A percentile compares a stretch with the other conserved stretches of the same genome.
Evolutionary conservation across 2,888 invertebrate genomes (phyloP).

Genomic region (Oxycera nigricornis): DNA sequence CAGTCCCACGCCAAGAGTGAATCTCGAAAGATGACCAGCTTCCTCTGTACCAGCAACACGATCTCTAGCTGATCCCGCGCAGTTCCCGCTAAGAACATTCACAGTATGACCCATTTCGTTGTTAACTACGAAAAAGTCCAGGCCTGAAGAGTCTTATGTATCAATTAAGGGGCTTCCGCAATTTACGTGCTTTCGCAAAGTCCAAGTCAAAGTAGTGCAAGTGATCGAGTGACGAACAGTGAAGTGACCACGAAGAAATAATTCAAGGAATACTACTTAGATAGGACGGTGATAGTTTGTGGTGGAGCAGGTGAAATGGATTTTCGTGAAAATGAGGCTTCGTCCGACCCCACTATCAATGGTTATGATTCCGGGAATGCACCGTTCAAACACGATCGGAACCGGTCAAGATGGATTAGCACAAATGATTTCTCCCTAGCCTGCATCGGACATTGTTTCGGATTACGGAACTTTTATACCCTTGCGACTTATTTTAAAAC

Average conservation of each 20-base stretch:
- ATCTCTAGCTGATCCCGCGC: not conserved
- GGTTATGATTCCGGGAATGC: constrained; percentile 1
- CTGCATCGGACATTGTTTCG: constrained; percentile 15
- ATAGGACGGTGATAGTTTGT: not conserved
- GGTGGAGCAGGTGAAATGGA: not conserved
- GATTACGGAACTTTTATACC: constrained; percentile 15
- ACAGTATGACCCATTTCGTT: not conserved
- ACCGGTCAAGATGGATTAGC: constrained; percentile 1
- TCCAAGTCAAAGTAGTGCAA: not conserved
- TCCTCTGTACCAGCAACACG: not conserved
- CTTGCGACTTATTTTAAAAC: constrained; percentile 1
- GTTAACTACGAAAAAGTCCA: not conserved
- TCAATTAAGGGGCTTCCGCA: constrained; percentile 22
- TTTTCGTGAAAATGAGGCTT: not conserved
- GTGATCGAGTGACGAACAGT: not conserved
- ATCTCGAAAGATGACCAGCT: not conserved
- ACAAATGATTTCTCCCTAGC: constrained; percentile 11
- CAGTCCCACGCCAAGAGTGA: not conserved
- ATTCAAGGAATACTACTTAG: not conserved
- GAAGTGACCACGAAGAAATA: not conserved
- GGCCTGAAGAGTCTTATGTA: not conserved
- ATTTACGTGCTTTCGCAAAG: too few relatives aligned
- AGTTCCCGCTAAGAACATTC: not conserved
- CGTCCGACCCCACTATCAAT: not conserved
- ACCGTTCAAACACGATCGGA: constrained; percentile 14